Evolutionary conservation across 2,113 vertebrate species (phyloP).

Genomic region (Passer montanus): DNA sequence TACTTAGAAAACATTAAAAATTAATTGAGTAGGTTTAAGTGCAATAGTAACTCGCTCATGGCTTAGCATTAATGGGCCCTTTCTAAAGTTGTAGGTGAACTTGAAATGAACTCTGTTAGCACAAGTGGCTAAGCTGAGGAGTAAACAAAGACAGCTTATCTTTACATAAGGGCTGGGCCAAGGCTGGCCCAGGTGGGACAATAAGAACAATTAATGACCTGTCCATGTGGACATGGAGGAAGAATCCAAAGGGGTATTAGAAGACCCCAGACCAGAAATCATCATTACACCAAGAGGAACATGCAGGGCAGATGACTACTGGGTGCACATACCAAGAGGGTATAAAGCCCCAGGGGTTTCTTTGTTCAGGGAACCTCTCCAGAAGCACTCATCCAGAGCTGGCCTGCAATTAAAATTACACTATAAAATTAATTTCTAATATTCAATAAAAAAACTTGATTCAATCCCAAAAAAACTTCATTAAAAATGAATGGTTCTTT

Average conservation of each 20-base stretch:
- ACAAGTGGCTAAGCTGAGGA: background rate
- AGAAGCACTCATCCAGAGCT: background rate
- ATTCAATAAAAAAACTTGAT: background rate
- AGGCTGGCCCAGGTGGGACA: background rate
- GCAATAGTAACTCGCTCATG: background rate
- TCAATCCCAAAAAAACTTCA: background rate
- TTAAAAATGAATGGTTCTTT: background rate
- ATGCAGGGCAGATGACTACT: background rate
- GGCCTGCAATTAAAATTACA: background rate
- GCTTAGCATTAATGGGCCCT: background rate
- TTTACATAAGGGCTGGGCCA: background rate
- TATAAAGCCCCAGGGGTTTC: background rate
- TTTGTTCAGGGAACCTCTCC: background rate
- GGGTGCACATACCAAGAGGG: too few relatives aligned
- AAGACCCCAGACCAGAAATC: background rate
- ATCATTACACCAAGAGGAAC: too few relatives aligned
- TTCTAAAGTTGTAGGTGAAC: background rate
- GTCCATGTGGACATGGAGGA: background rate
- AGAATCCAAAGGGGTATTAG: background rate
- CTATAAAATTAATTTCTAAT: background rate
- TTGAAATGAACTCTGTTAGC: background rate
- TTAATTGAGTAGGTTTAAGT: background rate
- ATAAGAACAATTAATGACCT: background rate
- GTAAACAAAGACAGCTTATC: background rate
- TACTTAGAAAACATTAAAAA: background rate